These are phyloP conservation scores for Petrocephalus microphthalmus DNA, from an alignment of 2,113 vertebrate species.

Conservation along the genomic window DNA sequence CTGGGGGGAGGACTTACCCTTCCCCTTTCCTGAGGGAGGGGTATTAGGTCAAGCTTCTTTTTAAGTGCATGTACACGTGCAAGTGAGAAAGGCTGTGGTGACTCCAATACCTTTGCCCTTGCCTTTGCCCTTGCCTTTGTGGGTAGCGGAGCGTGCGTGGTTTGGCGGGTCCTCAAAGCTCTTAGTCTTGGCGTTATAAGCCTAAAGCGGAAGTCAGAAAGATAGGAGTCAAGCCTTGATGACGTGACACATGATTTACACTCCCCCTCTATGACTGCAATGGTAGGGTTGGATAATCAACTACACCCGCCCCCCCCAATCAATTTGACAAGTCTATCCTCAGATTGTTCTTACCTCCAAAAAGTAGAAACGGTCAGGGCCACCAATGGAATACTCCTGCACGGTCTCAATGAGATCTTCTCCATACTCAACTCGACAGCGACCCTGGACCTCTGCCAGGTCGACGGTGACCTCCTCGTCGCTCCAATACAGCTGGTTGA, in stretches of 20 bases:
- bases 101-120: constrained; percentile 82
- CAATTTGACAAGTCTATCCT: not conserved
- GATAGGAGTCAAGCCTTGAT: not conserved
- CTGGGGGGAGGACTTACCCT: constrained; percentile 52
- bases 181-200: constrained; percentile 84
- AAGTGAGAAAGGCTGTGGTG: not conserved
- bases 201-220: constrained; percentile 52
- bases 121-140: constrained; percentile 89
- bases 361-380: constrained; percentile 87
- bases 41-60: no score
- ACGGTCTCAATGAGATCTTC: constrained; percentile 77
- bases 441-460: constrained; percentile 74
- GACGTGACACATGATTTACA: not conserved
- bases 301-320: not conserved
- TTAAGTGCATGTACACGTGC: not conserved
- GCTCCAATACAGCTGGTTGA: constrained; percentile 93
- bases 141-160: constrained; percentile 75
- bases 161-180: constrained; percentile 93
- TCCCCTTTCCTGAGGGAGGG: constrained; percentile 70
- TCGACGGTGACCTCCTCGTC: constrained; percentile 79
- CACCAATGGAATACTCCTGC: constrained; percentile 72
- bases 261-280: not conserved
- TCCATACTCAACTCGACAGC: constrained; percentile 77
- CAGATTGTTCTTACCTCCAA: constrained; percentile 68
- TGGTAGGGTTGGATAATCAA: not conserved